Base-by-base conservation (phyloP, 53 echinoderm and acorn worm genomes). In the Patiria pectinifera region DNA sequence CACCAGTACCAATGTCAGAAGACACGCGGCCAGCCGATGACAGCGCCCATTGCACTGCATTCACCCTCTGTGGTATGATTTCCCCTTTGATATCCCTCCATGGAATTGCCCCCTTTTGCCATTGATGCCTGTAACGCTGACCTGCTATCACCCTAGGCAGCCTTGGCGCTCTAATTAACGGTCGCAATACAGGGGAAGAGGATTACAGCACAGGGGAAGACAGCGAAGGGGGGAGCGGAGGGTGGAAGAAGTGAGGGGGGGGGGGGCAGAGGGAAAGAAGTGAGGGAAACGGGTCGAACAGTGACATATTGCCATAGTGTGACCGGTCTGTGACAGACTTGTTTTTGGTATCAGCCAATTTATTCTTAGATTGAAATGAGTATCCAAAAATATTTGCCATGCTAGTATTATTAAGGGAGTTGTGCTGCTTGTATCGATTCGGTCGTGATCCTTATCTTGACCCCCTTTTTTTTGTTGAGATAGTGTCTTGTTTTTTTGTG, bases 101-200 rank as follows among this genome's bases (percentile, higher is more conserved):
- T 43, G 48, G 14, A 22, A 11, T 22, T 23, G 59, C 13, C 59
- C 24, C 4, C 60, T 45, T 8, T 59, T 53, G 82, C 58, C 4
- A 15, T 45, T 13, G 15, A 45, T 14, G 69, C 69, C 11, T n/a
- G 35, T 60, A 21, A 66, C 61, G n/a, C 18, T 61, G 88, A 78
- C 88, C 88, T 88, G 45, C 59, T 88, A 44, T 88, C 78, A 77
- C 88, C 60, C 47, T 46, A 16, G 47, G 44, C 88, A 88, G 78
- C 23, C 88, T 35, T 78, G 79, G 88, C 59, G 16, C 10, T 15
- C 58, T 78, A 86, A 86, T 74, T 24, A 86, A 86, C 72, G 72
- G 85, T 48, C 23, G 85, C 46, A 74, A 62, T 88, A 23, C 71
- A 47, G 79, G 87, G 79, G 88, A 60, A 44, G 43, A 4, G 69